Percentiles rank a stretch among this genome's conserved stretches.
phyloP scores from a whole-genome alignment of 1,140 invertebrate genomes.

The Dinoponera quadriceps region DNA sequence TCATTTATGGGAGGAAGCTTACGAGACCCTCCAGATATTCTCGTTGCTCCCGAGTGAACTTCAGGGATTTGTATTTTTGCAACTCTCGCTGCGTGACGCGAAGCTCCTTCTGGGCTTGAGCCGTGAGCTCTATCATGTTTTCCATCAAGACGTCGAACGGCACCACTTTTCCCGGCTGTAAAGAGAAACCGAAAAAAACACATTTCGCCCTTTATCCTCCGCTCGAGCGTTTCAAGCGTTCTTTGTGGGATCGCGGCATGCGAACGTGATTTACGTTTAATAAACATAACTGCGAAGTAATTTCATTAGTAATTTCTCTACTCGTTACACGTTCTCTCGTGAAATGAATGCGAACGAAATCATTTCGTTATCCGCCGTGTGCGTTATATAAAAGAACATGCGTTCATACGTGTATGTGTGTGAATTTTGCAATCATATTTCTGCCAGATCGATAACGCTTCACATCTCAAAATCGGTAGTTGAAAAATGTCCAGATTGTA shows the following conservation, averaged over 20 bases:
- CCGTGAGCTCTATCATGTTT: constrained; percentile 72
- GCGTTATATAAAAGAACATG: no score
- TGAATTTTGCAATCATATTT: no score
- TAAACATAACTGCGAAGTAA: neutral
- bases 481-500: neutral
- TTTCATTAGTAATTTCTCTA: no score
- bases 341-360: no score
- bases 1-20: constrained; percentile 34
- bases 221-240: no score
- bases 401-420: no score
- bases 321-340: no score
- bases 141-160: constrained; percentile 76
- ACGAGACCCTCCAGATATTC: constrained; percentile 66
- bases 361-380: no score
- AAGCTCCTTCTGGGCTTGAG: constrained; percentile 74
- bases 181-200: constrained; percentile 28
- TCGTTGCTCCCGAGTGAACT: constrained; percentile 74
- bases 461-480: neutral
- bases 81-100: constrained; percentile 66
- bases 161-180: constrained; percentile 70
- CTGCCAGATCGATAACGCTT: neutral
- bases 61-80: constrained; percentile 73
- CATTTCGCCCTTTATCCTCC: neutral
- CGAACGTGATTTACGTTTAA: neutral
- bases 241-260: no score